Conservation (phyloP, 2,888 invertebrate genomes). For the Ashinkailepas kermadecensis region DNA sequence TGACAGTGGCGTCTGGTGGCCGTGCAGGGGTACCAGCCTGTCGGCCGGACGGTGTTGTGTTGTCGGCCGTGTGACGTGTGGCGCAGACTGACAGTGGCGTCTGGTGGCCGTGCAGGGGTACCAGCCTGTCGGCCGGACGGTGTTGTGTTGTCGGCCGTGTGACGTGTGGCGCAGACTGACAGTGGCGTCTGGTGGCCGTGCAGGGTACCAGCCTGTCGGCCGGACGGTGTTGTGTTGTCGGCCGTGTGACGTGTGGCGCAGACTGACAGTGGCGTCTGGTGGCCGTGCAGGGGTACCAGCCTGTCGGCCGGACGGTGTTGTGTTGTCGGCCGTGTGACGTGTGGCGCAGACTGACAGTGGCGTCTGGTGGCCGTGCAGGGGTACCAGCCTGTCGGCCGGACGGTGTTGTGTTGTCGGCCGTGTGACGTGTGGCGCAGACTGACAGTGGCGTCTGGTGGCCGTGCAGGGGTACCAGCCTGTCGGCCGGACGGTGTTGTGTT, state of each 20-base stretch:
- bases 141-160: no score
- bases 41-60: no score
- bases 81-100: background rate
- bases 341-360: no score
- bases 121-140: background rate
- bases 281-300: background rate
- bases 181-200: background rate
- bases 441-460: background rate
- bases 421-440: no score
- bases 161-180: no score
- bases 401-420: no score
- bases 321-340: no score
- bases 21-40: constrained; percentile 4
- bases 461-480: constrained; percentile 2
- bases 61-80: no score
- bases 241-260: no score
- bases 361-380: background rate
- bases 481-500: no score
- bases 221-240: no score
- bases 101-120: background rate
- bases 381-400: background rate
- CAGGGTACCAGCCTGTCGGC: background rate
- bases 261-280: background rate
- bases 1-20: background rate
- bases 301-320: no score